Conservation (phyloP, 2,797 vertebrate species). For the Craterocephalus amniculus region DNA sequence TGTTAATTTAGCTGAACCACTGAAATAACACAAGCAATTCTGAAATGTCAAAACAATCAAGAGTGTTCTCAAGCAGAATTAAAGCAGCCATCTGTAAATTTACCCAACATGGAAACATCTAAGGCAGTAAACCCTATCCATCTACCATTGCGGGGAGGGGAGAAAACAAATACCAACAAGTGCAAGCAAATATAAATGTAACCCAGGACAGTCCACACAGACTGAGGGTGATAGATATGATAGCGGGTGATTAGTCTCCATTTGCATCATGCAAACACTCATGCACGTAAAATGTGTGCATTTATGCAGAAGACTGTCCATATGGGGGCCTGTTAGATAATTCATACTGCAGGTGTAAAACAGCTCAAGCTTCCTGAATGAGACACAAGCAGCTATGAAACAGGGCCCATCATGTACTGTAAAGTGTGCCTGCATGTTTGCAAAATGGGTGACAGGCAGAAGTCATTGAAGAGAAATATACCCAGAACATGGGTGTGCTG, state of each 20-base stretch:
- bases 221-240: constrained; percentile 32
- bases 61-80: constrained; percentile 35
- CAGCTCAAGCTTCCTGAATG: constrained; percentile 53
- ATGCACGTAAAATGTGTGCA: constrained; percentile 40
- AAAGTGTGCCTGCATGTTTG: constrained; percentile 17
- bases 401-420: constrained; percentile 20
- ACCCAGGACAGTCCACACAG: constrained; percentile 30
- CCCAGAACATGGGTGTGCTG: constrained; percentile 17
- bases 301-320: constrained; percentile 56
- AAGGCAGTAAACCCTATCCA: constrained; percentile 38
- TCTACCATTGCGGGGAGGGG: constrained; percentile 39
- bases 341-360: constrained; percentile 72
- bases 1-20: constrained; percentile 11
- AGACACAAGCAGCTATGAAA: constrained; percentile 60
- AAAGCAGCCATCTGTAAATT: constrained; percentile 55
- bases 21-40: background rate
- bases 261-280: constrained; percentile 37
- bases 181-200: constrained; percentile 42
- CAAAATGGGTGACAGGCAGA: constrained; percentile 53
- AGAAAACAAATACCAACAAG: constrained; percentile 44
- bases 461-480: constrained; percentile 39
- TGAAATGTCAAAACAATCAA: constrained; percentile 20
- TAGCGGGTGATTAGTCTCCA: constrained; percentile 36
- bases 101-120: constrained; percentile 30
- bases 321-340: constrained; percentile 67